Conservation (phyloP, 2,888 invertebrate species). For the Diarsia rubi region DNA sequence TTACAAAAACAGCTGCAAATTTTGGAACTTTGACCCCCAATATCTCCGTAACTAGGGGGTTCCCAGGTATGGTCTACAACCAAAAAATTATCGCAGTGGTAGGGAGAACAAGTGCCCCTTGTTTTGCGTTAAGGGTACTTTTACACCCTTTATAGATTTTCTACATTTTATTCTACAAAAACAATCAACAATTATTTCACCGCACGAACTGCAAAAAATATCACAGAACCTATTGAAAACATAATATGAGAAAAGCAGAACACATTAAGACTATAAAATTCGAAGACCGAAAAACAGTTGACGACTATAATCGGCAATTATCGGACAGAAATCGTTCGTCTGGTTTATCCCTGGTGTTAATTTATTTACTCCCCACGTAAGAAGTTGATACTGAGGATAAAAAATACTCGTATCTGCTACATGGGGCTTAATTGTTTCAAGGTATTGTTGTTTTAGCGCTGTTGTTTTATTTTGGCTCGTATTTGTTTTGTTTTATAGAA, state of each 20-base stretch:
- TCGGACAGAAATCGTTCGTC: slow-evolving; percentile 35
- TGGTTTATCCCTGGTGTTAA: slow-evolving; percentile 60
- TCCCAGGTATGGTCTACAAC: no score
- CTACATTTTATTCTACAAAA: no score
- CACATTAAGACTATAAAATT: slow-evolving; percentile 4
- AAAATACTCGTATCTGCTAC: slow-evolving; percentile 57
- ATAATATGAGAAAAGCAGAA: background rate
- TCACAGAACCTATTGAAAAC: background rate
- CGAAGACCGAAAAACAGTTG: background rate
- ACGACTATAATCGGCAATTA: background rate
- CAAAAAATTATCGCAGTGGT: no score
- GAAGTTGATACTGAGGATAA: slow-evolving; percentile 59
- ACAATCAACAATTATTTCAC: background rate
- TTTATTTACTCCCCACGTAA: slow-evolving; percentile 73
- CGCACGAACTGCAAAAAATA: background rate
- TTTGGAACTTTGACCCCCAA: no score
- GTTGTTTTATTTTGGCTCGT: slow-evolving; percentile 33
- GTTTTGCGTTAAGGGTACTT: no score
- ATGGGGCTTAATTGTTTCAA: slow-evolving; percentile 62
- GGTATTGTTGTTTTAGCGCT: slow-evolving; percentile 34
- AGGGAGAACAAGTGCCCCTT: no score
- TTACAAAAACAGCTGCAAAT: no score
- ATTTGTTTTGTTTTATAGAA: background rate
- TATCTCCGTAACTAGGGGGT: no score
- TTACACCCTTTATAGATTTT: no score